Evolutionary conservation across 2,888 invertebrate species (phyloP).

Genomic region (Slavum lentiscoides): DNA sequence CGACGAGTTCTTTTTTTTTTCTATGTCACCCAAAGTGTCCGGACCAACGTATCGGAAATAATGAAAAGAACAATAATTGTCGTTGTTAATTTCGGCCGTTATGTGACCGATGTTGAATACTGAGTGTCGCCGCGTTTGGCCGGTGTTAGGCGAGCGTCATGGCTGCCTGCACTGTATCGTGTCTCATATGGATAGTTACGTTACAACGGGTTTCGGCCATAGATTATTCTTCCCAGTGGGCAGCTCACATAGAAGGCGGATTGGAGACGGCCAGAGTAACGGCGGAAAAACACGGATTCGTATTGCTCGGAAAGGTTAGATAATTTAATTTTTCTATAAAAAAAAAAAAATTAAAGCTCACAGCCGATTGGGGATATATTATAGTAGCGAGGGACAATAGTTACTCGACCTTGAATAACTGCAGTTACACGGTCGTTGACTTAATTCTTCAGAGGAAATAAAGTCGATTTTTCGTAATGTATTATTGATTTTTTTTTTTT

Average conservation of each 20-base stretch:
- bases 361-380: not conserved
- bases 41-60: not conserved
- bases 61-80: conserved; percentile 5
- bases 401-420: not conserved
- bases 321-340: not conserved
- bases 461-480: no score
- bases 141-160: conserved; percentile 45
- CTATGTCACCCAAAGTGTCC: not conserved
- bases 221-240: conserved; percentile 67
- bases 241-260: conserved; percentile 66
- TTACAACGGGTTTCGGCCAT: conserved; percentile 23
- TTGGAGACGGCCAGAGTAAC: conserved; percentile 62
- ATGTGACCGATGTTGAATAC: conserved; percentile 47
- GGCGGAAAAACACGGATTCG: conserved; percentile 66
- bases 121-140: conserved; percentile 37
- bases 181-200: conserved; percentile 21
- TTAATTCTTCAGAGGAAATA: not conserved
- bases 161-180: conserved; percentile 47
- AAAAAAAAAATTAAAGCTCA: not conserved
- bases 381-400: not conserved
- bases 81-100: not conserved
- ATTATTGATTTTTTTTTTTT: no score
- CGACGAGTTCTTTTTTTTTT: not conserved
- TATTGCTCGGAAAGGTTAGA: conserved; percentile 63
- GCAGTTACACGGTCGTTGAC: not conserved